Evolutionary conservation across 2,797 vertebrate genomes (phyloP).

Genomic region (Malurus splendens): DNA sequence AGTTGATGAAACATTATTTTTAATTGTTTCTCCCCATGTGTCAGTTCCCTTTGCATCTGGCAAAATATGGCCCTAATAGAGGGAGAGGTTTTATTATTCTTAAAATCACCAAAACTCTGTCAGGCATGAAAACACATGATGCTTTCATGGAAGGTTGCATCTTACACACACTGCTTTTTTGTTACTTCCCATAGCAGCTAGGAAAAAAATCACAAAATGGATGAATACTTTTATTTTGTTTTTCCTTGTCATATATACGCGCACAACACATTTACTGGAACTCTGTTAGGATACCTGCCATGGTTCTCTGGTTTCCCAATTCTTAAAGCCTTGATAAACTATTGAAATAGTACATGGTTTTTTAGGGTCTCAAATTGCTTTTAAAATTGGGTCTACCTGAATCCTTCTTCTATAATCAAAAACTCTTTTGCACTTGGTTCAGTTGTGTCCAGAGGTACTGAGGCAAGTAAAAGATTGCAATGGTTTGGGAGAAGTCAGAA

Average conservation of each 20-base stretch:
- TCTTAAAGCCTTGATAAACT: neutral
- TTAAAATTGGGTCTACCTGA: neutral
- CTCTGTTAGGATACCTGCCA: neutral
- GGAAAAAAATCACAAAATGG: neutral
- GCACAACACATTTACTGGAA: neutral
- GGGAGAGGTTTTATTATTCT: neutral
- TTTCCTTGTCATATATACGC: neutral
- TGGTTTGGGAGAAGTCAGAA: neutral
- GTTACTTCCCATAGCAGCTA: neutral
- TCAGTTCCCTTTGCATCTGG: neutral
- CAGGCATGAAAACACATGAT: neutral
- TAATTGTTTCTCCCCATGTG: neutral
- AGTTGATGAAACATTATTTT: neutral
- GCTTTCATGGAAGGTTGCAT: neutral
- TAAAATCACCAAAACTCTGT: neutral
- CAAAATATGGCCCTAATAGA: neutral
- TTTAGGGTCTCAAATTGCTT: neutral
- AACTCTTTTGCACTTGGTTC: neutral
- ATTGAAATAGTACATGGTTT: neutral
- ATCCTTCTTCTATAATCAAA: slow-evolving; percentile 22
- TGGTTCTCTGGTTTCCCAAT: neutral
- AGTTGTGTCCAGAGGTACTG: neutral
- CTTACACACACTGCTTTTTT: neutral
- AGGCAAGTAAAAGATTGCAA: neutral
- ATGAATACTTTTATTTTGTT: neutral